Conservation (phyloP, 2,113 vertebrate genomes). For the Myotis davidii region DNA sequence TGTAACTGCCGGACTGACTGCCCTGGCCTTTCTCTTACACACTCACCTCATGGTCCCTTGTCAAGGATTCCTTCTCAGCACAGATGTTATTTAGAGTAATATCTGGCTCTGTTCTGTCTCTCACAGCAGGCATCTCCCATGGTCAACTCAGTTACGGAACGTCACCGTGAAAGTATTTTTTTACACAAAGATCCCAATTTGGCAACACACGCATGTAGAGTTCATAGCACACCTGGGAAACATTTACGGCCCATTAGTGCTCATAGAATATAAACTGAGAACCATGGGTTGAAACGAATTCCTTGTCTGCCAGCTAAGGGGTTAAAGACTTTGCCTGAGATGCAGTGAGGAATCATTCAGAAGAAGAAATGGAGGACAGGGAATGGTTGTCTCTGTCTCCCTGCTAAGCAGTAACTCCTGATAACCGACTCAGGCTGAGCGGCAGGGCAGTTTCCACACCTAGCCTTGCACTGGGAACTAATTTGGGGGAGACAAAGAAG, state of each 20-base stretch:
- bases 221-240: not conserved
- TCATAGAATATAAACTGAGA: accelerated
- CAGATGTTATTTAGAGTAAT: not conserved
- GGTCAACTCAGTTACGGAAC: not conserved
- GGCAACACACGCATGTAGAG: not conserved
- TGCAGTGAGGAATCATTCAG: not conserved
- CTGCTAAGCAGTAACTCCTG: too few species aligned
- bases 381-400: not conserved
- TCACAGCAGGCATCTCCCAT: not conserved
- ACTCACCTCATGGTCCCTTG: not conserved
- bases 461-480: not conserved
- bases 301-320: not conserved
- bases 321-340: not conserved
- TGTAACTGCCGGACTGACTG: not conserved
- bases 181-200: not conserved
- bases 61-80: not conserved
- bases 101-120: not conserved
- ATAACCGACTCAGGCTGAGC: accelerated
- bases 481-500: not conserved
- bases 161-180: not conserved
- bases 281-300: accelerated
- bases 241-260: too few species aligned
- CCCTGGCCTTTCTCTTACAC: not conserved
- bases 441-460: not conserved
- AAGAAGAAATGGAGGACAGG: not conserved